These are phyloP conservation scores for Neoascia interrupta DNA, from an alignment of 2,888 invertebrate species.

Conservation along the genomic window DNA sequence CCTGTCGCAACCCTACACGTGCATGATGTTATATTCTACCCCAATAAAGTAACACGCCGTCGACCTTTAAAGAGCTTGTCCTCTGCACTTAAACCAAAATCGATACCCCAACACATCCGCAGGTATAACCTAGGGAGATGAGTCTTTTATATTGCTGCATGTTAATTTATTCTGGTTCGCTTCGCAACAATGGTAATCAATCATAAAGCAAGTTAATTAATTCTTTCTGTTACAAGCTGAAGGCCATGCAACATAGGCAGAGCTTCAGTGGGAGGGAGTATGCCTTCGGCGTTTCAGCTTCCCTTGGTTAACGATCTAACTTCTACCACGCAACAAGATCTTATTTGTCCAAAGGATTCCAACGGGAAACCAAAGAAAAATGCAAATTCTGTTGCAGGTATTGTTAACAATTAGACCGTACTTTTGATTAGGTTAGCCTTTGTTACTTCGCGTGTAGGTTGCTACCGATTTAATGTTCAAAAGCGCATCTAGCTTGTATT, in stretches of 20 bases:
- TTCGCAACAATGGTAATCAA: constrained; percentile 19
- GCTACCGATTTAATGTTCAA: constrained; percentile 2
- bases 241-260: too few species aligned
- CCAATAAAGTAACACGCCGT: too few species aligned
- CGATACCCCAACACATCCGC: too few species aligned
- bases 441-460: background rate
- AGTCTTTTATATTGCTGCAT: too few species aligned
- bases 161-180: background rate
- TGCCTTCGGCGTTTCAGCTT: background rate
- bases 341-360: background rate
- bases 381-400: constrained; percentile 33
- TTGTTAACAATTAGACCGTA: constrained; percentile 40
- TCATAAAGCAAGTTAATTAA: constrained; percentile 45
- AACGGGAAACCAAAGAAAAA: background rate
- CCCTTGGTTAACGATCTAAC: background rate
- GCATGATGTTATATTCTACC: too few species aligned
- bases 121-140: too few species aligned
- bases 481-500: constrained; percentile 12
- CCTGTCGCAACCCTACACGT: too few species aligned
- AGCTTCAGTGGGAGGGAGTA: background rate
- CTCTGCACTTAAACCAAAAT: too few species aligned
- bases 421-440: background rate
- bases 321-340: background rate
- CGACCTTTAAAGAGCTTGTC: too few species aligned
- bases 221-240: background rate